phyloP scores from a whole-genome alignment of 2,113 vertebrate genomes.

The Isurus oxyrinchus region DNA sequence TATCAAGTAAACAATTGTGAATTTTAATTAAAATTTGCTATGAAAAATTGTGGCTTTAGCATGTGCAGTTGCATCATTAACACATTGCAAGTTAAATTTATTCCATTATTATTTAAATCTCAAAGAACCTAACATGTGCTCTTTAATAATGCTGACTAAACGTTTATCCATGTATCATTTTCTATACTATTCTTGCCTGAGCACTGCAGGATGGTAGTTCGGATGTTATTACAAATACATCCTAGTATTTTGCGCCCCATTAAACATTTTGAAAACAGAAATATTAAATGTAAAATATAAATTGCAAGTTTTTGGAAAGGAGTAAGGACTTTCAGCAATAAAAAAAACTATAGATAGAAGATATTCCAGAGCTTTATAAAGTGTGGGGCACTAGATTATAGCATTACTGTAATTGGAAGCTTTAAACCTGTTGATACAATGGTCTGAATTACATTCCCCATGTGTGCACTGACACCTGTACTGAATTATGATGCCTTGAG shows the following conservation, averaged over 20 bases:
- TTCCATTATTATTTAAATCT: neutral
- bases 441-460: neutral
- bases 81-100: neutral
- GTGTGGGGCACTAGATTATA: neutral
- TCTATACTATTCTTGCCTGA: neutral
- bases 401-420: neutral
- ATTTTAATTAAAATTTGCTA: neutral
- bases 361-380: neutral
- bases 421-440: neutral
- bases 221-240: neutral
- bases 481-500: neutral
- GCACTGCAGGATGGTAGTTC: neutral
- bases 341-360: neutral
- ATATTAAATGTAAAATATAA: constrained; percentile 1
- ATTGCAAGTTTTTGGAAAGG: neutral
- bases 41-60: neutral
- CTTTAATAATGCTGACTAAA: too few species aligned
- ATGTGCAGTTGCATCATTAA: neutral
- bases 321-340: neutral
- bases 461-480: neutral
- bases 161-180: neutral
- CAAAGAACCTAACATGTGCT: neutral
- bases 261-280: neutral
- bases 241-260: neutral
- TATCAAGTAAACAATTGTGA: neutral